Evolutionary conservation across 35 echinoderm and acorn worm species (phyloP).

Genomic region (Anneissia japonica): DNA sequence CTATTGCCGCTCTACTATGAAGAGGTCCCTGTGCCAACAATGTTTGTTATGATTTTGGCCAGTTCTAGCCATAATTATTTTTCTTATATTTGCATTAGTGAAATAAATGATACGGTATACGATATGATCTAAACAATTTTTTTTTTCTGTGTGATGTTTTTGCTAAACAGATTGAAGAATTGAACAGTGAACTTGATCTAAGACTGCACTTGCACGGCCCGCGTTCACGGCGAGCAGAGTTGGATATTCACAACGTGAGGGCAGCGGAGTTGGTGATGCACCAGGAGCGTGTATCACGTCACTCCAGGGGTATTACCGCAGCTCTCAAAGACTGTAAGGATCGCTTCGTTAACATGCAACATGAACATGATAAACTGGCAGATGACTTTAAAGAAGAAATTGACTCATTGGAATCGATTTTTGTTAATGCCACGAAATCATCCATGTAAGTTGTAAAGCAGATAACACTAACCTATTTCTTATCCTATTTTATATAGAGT

Average conservation of each 20-base stretch:
- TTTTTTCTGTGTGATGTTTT: neutral
- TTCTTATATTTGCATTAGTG: too few relatives aligned
- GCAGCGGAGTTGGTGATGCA: slow-evolving; percentile 89
- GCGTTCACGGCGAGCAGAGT: slow-evolving; percentile 64
- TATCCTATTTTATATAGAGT: too few relatives aligned
- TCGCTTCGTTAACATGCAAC: slow-evolving; percentile 67
- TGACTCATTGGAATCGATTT: slow-evolving; percentile 76
- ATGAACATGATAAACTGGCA: slow-evolving; percentile 71
- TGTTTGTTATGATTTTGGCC: too few relatives aligned
- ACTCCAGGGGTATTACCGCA: slow-evolving; percentile 71
- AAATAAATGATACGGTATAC: too few relatives aligned
- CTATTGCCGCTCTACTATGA: too few relatives aligned
- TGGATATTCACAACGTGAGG: slow-evolving; percentile 94
- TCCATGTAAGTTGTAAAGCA: slow-evolving; percentile 72
- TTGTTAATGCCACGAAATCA: slow-evolving; percentile 80
- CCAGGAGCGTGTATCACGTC: slow-evolving; percentile 68
- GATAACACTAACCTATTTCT: too few relatives aligned
- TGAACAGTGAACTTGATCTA: slow-evolving; percentile 96
- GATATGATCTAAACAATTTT: too few relatives aligned
- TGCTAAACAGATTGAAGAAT: slow-evolving; percentile 61
- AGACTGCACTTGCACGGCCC: slow-evolving; percentile 78
- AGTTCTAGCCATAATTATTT: too few relatives aligned
- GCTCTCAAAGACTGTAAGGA: slow-evolving; percentile 80
- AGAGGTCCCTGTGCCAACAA: too few relatives aligned
- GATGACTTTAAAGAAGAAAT: slow-evolving; percentile 76